Percentiles rank a stretch among this genome's conserved stretches.
Conservation (phyloP, 1,140 invertebrate genomes). For the Notospermus geniculatus region DNA sequence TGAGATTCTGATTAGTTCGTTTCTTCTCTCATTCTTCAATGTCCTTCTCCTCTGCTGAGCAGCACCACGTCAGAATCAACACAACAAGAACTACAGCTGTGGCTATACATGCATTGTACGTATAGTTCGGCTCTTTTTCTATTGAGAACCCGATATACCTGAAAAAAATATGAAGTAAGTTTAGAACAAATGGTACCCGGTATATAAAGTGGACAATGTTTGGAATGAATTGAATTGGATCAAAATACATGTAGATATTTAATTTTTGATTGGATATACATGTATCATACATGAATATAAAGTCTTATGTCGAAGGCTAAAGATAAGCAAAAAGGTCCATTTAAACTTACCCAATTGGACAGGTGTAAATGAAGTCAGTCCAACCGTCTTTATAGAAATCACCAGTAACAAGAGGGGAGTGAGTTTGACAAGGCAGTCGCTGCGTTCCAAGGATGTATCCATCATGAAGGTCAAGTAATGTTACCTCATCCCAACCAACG, state of each 20-base stretch:
- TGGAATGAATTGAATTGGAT: not conserved
- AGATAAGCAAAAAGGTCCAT: not conserved
- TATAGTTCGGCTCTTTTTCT: not conserved
- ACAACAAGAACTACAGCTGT: not conserved
- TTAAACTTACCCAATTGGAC: slow-evolving; percentile 34
- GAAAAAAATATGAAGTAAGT: not conserved
- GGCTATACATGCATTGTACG: not conserved
- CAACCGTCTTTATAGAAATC: slow-evolving; percentile 47
- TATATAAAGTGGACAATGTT: not conserved
- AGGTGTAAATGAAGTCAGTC: slow-evolving; percentile 35
- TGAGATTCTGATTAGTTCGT: not conserved
- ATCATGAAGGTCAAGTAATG: slow-evolving; percentile 32
- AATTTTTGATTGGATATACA: not conserved
- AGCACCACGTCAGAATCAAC: not conserved
- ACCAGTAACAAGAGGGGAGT: slow-evolving; percentile 33
- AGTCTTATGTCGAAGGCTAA: not conserved
- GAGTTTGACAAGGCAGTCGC: slow-evolving; percentile 33
- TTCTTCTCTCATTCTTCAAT: not conserved
- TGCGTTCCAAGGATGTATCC: slow-evolving; percentile 35
- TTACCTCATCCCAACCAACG: slow-evolving; percentile 26
- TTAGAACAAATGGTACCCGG: not conserved
- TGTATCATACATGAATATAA: not conserved
- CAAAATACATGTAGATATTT: not conserved
- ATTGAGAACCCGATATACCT: slow-evolving; percentile 4
- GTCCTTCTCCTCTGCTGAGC: not conserved